Evolutionary conservation across 1,140 invertebrate genomes (phyloP).

Genomic region (Anthonomus grandis): DNA sequence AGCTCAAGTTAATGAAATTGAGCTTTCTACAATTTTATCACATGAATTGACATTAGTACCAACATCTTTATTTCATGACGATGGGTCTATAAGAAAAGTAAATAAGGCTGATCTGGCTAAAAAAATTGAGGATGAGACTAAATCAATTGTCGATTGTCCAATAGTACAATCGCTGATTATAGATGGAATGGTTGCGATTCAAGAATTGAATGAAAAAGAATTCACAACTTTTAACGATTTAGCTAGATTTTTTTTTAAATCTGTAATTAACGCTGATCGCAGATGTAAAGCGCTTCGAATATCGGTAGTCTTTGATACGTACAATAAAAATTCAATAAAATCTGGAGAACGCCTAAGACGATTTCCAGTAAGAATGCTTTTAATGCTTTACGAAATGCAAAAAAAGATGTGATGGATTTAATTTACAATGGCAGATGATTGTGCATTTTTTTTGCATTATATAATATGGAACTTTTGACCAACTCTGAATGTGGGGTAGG

Average conservation of each 20-base stretch:
- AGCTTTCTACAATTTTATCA: conserved; percentile 13
- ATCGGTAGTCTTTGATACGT: too few relatives aligned
- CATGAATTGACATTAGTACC: conserved; percentile 19
- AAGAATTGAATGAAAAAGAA: conserved; percentile 4
- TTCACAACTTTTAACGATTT: not conserved
- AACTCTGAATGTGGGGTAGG: too few relatives aligned
- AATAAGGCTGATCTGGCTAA: conserved; percentile 12
- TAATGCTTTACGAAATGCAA: too few relatives aligned
- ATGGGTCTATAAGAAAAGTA: conserved; percentile 19
- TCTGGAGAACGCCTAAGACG: too few relatives aligned
- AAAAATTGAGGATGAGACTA: conserved; percentile 5
- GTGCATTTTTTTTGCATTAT: too few relatives aligned
- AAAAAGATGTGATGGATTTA: too few relatives aligned
- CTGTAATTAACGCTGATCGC: too few relatives aligned
- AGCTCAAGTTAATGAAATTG: conserved; percentile 9
- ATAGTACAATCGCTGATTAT: conserved; percentile 9
- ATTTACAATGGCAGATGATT: too few relatives aligned
- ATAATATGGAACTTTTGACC: too few relatives aligned
- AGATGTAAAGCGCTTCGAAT: too few relatives aligned
- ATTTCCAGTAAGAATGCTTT: too few relatives aligned
- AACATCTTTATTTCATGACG: conserved; percentile 15
- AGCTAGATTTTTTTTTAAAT: not conserved
- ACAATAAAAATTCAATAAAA: too few relatives aligned
- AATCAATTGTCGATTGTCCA: not conserved
- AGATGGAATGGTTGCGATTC: conserved; percentile 16